Evolutionary conservation across 2,888 invertebrate species (phyloP).

Genomic region (Sminthurinus aureus): DNA sequence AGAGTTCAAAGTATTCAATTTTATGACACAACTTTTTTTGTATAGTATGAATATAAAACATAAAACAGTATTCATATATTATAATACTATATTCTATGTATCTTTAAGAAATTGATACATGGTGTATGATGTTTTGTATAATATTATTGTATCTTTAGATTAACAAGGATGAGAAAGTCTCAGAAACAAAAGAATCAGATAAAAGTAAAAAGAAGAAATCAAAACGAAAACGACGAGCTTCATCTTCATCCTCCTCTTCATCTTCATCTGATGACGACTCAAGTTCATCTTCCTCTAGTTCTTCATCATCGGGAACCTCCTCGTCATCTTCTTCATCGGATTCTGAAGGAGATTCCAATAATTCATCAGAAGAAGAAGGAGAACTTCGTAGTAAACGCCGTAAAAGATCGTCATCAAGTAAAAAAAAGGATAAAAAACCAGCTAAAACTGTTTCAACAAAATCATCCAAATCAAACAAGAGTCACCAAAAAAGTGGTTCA

Average conservation of each 20-base stretch:
- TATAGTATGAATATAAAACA: background rate
- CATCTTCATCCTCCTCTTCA: conserved; percentile 19
- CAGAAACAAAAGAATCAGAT: background rate
- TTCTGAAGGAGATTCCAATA: background rate
- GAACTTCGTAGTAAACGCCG: background rate
- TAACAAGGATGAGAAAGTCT: background rate
- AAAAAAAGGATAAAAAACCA: background rate
- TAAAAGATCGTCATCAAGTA: conserved; percentile 8
- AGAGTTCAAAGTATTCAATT: background rate
- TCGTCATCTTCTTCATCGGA: conserved; percentile 16
- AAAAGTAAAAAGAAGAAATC: conserved; percentile 21
- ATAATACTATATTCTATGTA: too few species aligned
- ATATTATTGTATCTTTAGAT: background rate
- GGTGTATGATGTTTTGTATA: too few species aligned
- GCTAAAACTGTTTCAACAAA: background rate
- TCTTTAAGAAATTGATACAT: too few species aligned
- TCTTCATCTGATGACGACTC: conserved; percentile 15
- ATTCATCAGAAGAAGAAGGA: conserved; percentile 21
- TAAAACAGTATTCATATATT: background rate
- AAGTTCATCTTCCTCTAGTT: background rate
- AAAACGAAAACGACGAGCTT: background rate
- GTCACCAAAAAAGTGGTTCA: background rate
- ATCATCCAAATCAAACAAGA: background rate
- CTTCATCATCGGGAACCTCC: background rate
- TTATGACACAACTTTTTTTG: conserved; percentile 3